Percentiles rank a stretch among this genome's conserved stretches.
phyloP scores from a whole-genome alignment of 2,113 vertebrate species.

The human region GRCh38 chr2:51218501-51219000 shows the following conservation, averaged over 20 bases:
- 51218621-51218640: conserved; percentile 36
- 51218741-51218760: not conserved
- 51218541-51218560: conserved; percentile 46
- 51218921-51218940: not conserved
- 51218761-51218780: not conserved
- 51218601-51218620: conserved; percentile 4
- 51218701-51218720: not conserved
- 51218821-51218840: not conserved
- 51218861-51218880: not conserved
- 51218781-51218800: not conserved
- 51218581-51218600: conserved; percentile 43
- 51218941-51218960: not conserved
- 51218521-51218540: conserved; percentile 19
- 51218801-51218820: not conserved
- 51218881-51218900: not conserved
- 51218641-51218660: not conserved
- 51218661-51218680: conserved; percentile 45
- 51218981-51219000: not conserved
- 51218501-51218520: not conserved
- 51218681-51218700: conserved; percentile 36
- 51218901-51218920: not conserved
- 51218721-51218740: too few species aligned
- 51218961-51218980: not conserved
- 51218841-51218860: not conserved
- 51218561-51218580: conserved; percentile 7